A percentile compares a stretch with the other conserved stretches of the same genome.
phyloP scores from a whole-genome alignment of 2,888 invertebrate species.

The Embidobia sp. region DNA sequence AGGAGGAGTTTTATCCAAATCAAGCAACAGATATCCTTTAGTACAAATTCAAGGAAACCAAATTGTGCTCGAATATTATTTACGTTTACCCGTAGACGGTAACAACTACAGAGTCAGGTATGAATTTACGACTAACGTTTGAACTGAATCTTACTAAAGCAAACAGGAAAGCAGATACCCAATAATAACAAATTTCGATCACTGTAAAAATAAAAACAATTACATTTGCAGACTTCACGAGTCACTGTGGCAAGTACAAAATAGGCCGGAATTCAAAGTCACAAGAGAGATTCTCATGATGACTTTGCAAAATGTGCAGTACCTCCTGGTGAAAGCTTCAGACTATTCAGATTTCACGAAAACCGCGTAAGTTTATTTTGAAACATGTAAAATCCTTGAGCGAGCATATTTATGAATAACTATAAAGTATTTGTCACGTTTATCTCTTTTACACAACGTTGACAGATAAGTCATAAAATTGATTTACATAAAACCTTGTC shows the following conservation, averaged over 20 bases:
- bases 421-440: too few species aligned
- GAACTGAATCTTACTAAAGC: too few species aligned
- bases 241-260: conserved; percentile 88
- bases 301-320: conserved; percentile 93
- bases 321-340: conserved; percentile 89
- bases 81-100: conserved; percentile 75
- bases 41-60: conserved; percentile 91
- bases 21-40: conserved; percentile 87
- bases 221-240: conserved; percentile 85
- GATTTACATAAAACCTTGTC: too few species aligned
- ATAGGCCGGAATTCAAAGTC: conserved; percentile 84
- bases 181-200: conserved; percentile 3
- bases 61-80: conserved; percentile 89
- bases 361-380: conserved; percentile 83
- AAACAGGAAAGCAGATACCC: too few species aligned
- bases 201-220: not conserved
- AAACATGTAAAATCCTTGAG: too few species aligned
- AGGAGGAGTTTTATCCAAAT: conserved; percentile 84
- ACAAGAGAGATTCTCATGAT: conserved; percentile 93
- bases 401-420: too few species aligned
- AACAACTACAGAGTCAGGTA: conserved; percentile 83
- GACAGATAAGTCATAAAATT: too few species aligned
- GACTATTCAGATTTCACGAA: conserved; percentile 85
- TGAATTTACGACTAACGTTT: conserved; percentile 6
- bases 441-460: too few species aligned